phyloP scores from a whole-genome alignment of 2,888 invertebrate species.

The Camptogramma bilineatum region DNA sequence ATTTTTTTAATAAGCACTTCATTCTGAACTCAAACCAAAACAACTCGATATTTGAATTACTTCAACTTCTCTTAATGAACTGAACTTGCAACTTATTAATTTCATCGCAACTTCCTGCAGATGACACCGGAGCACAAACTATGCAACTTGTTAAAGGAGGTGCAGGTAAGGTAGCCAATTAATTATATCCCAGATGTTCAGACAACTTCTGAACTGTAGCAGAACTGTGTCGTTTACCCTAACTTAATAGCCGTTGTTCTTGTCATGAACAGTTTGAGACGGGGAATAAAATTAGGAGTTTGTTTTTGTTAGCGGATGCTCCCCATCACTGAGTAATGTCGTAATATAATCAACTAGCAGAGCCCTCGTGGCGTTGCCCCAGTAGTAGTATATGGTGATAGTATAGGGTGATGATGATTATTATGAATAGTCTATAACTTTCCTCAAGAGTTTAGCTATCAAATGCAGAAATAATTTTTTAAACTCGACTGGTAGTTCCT shows the following conservation, averaged over 20 bases:
- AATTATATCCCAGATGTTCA: conserved; percentile 44
- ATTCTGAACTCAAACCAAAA: background rate
- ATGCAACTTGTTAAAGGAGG: conserved; percentile 30
- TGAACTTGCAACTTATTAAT: conserved; percentile 13
- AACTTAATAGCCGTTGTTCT: conserved; percentile 40
- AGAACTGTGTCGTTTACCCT: conserved; percentile 42
- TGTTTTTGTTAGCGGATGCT: background rate
- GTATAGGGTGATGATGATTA: too few species aligned
- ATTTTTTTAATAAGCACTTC: too few species aligned
- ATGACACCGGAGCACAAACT: conserved; percentile 31
- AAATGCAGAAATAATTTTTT: too few species aligned
- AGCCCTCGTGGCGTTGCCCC: too few species aligned
- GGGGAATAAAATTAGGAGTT: conserved; percentile 13
- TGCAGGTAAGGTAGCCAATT: conserved; percentile 43
- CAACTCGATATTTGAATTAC: background rate
- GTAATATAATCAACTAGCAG: too few species aligned
- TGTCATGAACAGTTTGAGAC: conserved; percentile 24
- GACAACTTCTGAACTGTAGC: conserved; percentile 39
- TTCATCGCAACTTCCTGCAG: conserved; percentile 19
- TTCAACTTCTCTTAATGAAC: background rate
- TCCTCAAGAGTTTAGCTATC: too few species aligned
- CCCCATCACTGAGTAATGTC: too few species aligned
- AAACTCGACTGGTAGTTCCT: too few species aligned
- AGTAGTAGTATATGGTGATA: too few species aligned
- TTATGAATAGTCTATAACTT: too few species aligned